phyloP scores from a whole-genome alignment of 2,888 invertebrate genomes.

The Spicauda simplicius region DNA sequence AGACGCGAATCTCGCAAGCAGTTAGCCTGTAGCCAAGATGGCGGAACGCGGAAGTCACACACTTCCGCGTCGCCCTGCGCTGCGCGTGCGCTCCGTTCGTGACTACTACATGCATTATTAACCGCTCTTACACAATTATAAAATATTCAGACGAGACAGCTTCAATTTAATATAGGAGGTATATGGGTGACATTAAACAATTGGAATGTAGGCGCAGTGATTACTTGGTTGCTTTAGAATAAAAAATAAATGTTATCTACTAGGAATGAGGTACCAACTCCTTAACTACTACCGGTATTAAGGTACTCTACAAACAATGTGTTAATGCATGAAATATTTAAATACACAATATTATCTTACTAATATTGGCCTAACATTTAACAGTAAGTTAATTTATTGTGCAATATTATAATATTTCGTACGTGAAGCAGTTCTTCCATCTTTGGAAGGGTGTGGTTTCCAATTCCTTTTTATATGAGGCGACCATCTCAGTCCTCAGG shows the following conservation, averaged over 20 bases:
- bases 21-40: constrained; percentile 68
- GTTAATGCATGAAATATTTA: not conserved
- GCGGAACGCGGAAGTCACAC: constrained; percentile 82
- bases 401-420: too few relatives aligned
- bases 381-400: too few relatives aligned
- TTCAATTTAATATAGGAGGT: constrained; percentile 15
- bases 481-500: too few relatives aligned
- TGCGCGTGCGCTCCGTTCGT: constrained; percentile 70
- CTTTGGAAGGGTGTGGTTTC: too few relatives aligned
- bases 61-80: constrained; percentile 73
- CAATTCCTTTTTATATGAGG: too few relatives aligned
- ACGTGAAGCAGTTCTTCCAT: too few relatives aligned
- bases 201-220: not conserved
- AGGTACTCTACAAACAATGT: not conserved
- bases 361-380: not conserved
- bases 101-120: constrained; percentile 73
- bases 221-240: not conserved
- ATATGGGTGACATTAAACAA: constrained; percentile 8
- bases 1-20: constrained; percentile 71
- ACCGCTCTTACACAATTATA: constrained; percentile 59
- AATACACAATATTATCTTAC: not conserved
- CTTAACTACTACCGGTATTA: not conserved
- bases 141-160: constrained; percentile 49
- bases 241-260: not conserved
- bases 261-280: not conserved